phyloP scores from a whole-genome alignment of 1,140 invertebrate species.

The Antheraea pernyi region DNA sequence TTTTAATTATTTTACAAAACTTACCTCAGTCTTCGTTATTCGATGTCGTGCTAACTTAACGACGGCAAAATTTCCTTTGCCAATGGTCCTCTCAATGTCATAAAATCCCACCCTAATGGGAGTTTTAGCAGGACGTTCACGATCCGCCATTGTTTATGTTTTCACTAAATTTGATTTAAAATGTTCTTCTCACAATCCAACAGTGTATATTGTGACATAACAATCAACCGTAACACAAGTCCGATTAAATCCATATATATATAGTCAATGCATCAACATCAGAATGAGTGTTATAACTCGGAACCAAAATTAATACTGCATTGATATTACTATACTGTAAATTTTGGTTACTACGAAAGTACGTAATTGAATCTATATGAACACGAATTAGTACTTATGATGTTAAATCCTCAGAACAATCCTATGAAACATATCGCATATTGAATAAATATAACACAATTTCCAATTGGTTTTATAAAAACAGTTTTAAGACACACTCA shows the following conservation, averaged over 20 bases:
- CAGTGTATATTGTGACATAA: slow-evolving; percentile 33
- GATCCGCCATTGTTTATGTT: slow-evolving; percentile 78
- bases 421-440: slow-evolving; percentile 46
- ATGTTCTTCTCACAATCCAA: slow-evolving; percentile 37
- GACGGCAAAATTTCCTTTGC: slow-evolving; percentile 99
- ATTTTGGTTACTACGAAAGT: slow-evolving; percentile 5
- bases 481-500: slow-evolving; percentile 19
- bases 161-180: slow-evolving; percentile 51
- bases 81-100: slow-evolving; percentile 97
- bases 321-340: not conserved
- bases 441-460: not conserved
- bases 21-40: slow-evolving; percentile 98
- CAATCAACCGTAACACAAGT: slow-evolving; percentile 40
- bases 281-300: not conserved
- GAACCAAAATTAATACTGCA: slow-evolving; percentile 12
- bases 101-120: slow-evolving; percentile 97
- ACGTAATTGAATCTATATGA: slow-evolving; percentile 3
- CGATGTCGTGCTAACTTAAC: slow-evolving; percentile 98
- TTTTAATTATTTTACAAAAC: slow-evolving; percentile 5
- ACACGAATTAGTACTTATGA: slow-evolving; percentile 7
- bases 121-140: slow-evolving; percentile 83
- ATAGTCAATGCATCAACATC: slow-evolving; percentile 3
- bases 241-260: slow-evolving; percentile 30
- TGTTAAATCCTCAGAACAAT: slow-evolving; percentile 41
- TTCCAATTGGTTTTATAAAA: slow-evolving; percentile 16